Base-by-base conservation (phyloP, 2,113 vertebrate species). In the Chlorodrepanis virens region DNA sequence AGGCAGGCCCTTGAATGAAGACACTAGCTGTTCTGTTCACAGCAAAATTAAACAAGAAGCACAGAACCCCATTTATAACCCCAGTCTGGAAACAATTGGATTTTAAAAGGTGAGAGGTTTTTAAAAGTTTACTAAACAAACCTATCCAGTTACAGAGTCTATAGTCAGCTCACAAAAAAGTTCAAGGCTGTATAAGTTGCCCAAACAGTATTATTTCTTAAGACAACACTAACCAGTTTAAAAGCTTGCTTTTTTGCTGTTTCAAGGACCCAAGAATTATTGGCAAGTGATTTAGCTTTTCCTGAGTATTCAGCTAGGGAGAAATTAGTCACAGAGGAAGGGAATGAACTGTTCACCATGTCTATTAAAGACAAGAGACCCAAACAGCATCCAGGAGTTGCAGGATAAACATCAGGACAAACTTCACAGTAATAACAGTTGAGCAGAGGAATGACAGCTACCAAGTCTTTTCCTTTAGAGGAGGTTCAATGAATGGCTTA, bases 71-170 rank as follows among this genome's bases (percentile, higher is more conserved):
- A 75, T 94, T 94, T 94, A 93, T 69, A 93, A 94, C 33, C 49
- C 45, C 44, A 59, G 72, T 31, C 82, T 76, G 82, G 86, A 94
- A 94, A 91, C 78, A 94, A 90, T 49, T 71, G 44, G 14, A 59
- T 96, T 97, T 93, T 76, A 89, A 90, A 96, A 97, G 96, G 94
- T 96, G 93, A 96, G 88, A 89, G 68, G 83, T 81, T 97, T 96
- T 78, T 24, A 92, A 76, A 96, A 94, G 76, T 95, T 94, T 95
- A 93, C 85, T 89, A 96, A 96, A 89, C 76, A 95, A 95, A 94
- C 60, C 53, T 79, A 72, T 71, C 60, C 80, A 94, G 83, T 83
- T 77, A 78, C 23, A 77, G 61, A 75, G 81, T 69, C 76, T 86
- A 83, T 39, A 69, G 72, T 49, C 61, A 90, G 72, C 60, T 77